Evolutionary conservation across 2,113 vertebrate species (phyloP).

Genomic region (Centrocercus urophasianus): DNA sequence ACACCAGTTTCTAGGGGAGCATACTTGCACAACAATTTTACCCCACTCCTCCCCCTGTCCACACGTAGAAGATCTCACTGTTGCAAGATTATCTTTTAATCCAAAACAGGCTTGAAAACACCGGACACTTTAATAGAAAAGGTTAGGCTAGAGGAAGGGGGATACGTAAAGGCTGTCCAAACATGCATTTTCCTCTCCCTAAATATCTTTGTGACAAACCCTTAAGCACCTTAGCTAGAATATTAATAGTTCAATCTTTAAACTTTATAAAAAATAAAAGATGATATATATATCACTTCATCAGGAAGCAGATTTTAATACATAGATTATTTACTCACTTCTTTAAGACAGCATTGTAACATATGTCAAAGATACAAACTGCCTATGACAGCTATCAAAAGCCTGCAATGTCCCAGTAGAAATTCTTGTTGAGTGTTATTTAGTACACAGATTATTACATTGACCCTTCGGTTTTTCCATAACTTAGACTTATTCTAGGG

Average conservation of each 20-base stretch:
- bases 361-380: neutral
- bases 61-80: neutral
- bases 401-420: neutral
- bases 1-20: neutral
- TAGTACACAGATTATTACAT: neutral
- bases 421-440: neutral
- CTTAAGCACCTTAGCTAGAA: neutral
- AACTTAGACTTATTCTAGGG: neutral
- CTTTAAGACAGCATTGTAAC: neutral
- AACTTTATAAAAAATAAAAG: neutral
- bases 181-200: neutral
- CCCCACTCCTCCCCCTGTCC: neutral
- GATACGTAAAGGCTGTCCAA: neutral
- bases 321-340: neutral
- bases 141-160: rapidly evolving
- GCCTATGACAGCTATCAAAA: neutral
- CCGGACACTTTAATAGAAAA: neutral
- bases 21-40: neutral
- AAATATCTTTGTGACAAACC: neutral
- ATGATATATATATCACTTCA: neutral
- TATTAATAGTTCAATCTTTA: neutral
- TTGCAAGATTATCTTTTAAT: neutral
- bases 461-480: neutral
- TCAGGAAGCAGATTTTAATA: neutral
- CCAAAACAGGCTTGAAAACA: neutral